A percentile compares a stretch with the other conserved stretches of the same genome.
phyloP scores from a whole-genome alignment of 2,113 vertebrate species.

The Myiopsitta monachus region DNA sequence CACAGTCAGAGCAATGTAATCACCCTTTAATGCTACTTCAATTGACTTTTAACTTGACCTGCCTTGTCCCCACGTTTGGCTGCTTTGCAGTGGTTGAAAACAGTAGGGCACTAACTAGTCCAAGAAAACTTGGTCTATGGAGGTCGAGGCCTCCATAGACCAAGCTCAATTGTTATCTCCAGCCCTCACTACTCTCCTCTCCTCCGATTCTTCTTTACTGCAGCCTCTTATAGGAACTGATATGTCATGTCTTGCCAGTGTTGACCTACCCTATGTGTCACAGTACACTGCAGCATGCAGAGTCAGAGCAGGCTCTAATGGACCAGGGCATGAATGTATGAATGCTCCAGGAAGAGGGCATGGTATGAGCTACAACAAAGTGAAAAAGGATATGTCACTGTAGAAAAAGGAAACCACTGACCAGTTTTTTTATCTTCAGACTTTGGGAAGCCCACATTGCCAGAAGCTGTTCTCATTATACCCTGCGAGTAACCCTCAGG shows the following conservation, averaged over 20 bases:
- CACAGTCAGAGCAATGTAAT: neutral
- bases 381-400: neutral
- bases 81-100: neutral
- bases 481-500: neutral
- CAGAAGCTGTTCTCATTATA: neutral
- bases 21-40: neutral
- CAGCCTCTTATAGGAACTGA: neutral
- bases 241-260: neutral
- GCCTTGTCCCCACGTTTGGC: fast-evolving
- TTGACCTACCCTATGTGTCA: neutral
- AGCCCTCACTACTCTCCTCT: neutral
- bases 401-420: neutral
- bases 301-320: neutral
- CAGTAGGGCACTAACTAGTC: neutral
- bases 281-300: fast-evolving
- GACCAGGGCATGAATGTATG: neutral
- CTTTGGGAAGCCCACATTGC: neutral
- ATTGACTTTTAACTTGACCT: neutral
- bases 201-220: neutral
- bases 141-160: neutral
- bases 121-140: neutral
- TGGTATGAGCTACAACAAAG: neutral
- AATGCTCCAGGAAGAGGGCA: neutral
- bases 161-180: neutral
- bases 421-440: neutral